Base-by-base conservation (phyloP, 2,113 vertebrate species). In the Perccottus glenii region DNA sequence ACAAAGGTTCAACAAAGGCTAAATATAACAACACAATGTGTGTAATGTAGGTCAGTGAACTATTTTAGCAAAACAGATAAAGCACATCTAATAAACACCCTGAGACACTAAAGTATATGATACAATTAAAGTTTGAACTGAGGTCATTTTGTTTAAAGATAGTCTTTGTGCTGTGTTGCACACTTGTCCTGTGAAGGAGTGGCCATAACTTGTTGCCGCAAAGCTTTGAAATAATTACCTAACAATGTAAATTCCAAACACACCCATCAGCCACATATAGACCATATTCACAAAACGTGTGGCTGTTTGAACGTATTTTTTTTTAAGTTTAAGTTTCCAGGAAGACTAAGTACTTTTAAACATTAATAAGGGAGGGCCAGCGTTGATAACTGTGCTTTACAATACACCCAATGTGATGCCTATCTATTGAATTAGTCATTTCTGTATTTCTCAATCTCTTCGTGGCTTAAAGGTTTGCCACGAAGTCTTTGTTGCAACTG, bases 361-460 rank as follows among this genome's bases (percentile, higher is more conserved):
- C 19, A 27, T 27, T 27, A 27, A 27, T 27, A 27, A 27, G 19
- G 19, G 19, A 27, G 76, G 75, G 75, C 83, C 33, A 72, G 32
- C 27, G 66, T 1, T 79, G 78, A 88, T 88, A 70, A 82, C 76
- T 70, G 62, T 73, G 9, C 66, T 44, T 55, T 52, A 57, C 46
- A 65, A 62, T 51, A 73, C 38, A 62, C 58, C 44, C 47, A 70
- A 69, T 74, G 49, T 9, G 43, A 49, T 70, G 60, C 60, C 40
- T 33, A 57, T 68, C 80, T 75, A 0, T 14, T 15, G 16, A 1
- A 4, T 66, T 62, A 63, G 48, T 80, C 58, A 51, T 53, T 67
- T 64, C 14, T 38, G 43, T 67, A 60, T 70, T 15, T 43, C 36
- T 70, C 71, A 79, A 11, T 70, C n/a, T 64, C 19, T 64, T 76